Conservation (phyloP, 2,797 vertebrate species). For the Sebastes jordani region DNA sequence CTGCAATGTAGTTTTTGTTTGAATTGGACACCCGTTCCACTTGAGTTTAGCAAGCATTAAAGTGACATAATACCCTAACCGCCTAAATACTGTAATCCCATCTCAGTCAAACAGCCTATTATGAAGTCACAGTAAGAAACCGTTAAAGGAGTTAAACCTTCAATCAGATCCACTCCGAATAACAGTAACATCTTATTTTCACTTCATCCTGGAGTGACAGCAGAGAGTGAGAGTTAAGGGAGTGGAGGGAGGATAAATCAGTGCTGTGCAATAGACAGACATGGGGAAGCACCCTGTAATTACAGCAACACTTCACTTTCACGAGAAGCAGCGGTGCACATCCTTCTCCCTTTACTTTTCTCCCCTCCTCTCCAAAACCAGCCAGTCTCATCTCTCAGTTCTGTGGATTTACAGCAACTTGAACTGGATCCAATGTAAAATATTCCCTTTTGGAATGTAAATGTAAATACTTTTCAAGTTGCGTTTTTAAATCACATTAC, state of each 20-base stretch:
- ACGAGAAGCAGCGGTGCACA: constrained; percentile 30
- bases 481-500: background rate
- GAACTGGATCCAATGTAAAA: background rate
- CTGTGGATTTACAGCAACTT: constrained; percentile 1
- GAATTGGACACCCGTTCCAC: constrained; percentile 33
- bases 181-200: constrained; percentile 8
- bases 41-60: constrained; percentile 30
- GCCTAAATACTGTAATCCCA: constrained; percentile 33
- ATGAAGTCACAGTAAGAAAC: constrained; percentile 2
- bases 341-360: constrained; percentile 32
- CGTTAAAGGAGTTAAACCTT: constrained; percentile 15
- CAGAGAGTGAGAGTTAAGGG: constrained; percentile 9
- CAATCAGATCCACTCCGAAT: constrained; percentile 8
- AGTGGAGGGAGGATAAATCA: constrained; percentile 45
- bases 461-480: background rate
- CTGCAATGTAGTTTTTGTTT: constrained; percentile 33
- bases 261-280: constrained; percentile 44
- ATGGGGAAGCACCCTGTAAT: constrained; percentile 62
- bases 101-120: constrained; percentile 21
- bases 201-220: constrained; percentile 17
- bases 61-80: constrained; percentile 33
- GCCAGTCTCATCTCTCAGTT: background rate
- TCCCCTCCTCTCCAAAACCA: constrained; percentile 1
- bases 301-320: constrained; percentile 56
- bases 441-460: background rate